Conservation (phyloP, 2,797 vertebrate genomes). For the Emydoidea blandingii region DNA sequence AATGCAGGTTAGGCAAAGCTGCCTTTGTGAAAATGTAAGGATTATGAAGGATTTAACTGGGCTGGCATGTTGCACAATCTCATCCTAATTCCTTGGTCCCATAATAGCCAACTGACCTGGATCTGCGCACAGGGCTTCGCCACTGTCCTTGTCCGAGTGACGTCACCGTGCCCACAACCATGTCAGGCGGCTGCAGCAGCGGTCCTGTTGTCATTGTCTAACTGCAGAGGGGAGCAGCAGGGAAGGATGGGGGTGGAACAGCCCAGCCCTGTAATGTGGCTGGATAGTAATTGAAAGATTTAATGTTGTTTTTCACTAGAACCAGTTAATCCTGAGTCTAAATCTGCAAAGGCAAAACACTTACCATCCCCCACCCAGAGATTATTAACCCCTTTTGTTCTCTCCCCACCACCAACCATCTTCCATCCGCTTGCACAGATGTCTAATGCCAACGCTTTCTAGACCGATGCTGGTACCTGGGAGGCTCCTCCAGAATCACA, state of each 20-base stretch:
- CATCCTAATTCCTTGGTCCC: background rate
- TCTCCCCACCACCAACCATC: background rate
- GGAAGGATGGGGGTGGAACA: background rate
- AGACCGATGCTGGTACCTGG: background rate
- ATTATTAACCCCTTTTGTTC: background rate
- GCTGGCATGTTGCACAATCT: background rate
- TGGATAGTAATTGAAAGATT: background rate
- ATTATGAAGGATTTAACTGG: conserved; percentile 12
- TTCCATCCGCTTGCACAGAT: background rate
- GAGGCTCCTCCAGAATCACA: background rate
- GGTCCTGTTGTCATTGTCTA: background rate
- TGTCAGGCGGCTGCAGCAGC: background rate
- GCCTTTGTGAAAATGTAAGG: background rate
- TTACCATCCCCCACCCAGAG: background rate
- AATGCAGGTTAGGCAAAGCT: background rate
- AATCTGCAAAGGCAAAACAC: background rate
- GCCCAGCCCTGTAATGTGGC: background rate
- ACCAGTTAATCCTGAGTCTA: background rate
- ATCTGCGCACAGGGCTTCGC: accelerated
- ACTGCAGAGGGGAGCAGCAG: background rate
- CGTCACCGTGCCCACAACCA: accelerated
- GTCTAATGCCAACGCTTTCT: background rate
- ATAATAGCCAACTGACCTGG: background rate
- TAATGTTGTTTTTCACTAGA: background rate
- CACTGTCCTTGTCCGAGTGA: accelerated